phyloP scores from a whole-genome alignment of 2,797 vertebrate genomes.

The Anguilla obscura region DNA sequence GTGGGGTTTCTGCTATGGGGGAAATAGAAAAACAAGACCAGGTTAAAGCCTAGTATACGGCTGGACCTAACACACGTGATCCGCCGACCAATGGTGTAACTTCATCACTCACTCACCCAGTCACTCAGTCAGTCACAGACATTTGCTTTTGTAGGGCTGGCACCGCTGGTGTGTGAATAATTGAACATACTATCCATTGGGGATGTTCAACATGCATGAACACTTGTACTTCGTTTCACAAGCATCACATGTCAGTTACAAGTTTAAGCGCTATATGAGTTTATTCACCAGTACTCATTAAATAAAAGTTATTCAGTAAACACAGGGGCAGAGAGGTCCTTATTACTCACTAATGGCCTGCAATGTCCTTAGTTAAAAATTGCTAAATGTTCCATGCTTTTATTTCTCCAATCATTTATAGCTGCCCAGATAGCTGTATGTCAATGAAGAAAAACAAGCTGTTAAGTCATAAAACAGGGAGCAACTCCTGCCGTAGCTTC shows the following conservation, averaged over 20 bases:
- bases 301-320: slow-evolving; percentile 31
- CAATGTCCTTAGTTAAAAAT: slow-evolving; percentile 51
- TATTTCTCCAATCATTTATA: slow-evolving; percentile 50
- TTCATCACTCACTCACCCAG: too few relatives aligned
- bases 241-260: slow-evolving; percentile 2
- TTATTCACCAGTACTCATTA: slow-evolving; percentile 17
- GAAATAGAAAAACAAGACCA: background rate
- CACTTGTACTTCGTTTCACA: slow-evolving; percentile 1
- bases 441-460: slow-evolving; percentile 60
- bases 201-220: background rate
- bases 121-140: too few relatives aligned
- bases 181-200: background rate
- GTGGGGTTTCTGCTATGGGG: background rate
- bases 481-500: slow-evolving; percentile 43
- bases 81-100: too few relatives aligned
- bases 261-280: slow-evolving; percentile 21
- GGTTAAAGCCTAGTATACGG: too few relatives aligned
- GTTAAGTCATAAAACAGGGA: slow-evolving; percentile 60
- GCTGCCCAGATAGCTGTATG: slow-evolving; percentile 49
- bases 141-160: too few relatives aligned
- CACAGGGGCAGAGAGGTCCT: background rate
- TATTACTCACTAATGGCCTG: slow-evolving; percentile 30
- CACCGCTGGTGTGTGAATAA: background rate
- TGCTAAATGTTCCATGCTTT: slow-evolving; percentile 54
- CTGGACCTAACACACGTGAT: too few relatives aligned